These are phyloP conservation scores for Serilophus lunatus DNA, from an alignment of 2,113 vertebrate species.

Conservation along the genomic window DNA sequence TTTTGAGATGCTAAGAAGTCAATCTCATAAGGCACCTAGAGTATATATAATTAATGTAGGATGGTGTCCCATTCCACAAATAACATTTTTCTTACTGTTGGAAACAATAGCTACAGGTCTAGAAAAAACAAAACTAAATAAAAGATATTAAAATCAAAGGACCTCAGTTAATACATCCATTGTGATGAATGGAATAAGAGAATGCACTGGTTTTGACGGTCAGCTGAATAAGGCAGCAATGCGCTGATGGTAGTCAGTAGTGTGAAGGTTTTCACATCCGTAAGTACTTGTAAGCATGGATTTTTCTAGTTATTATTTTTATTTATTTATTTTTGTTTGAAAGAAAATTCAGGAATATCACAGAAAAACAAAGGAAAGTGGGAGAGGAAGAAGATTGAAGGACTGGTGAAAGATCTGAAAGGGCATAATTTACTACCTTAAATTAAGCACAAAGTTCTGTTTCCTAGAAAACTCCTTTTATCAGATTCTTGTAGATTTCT, in stretches of 20 bases:
- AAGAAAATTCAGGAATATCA: not conserved
- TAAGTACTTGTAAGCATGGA: not conserved
- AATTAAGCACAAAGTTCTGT: not conserved
- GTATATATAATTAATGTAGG: not conserved
- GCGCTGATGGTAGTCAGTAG: fast-evolving
- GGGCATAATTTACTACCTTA: not conserved
- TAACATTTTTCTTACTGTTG: not conserved
- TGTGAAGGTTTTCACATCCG: not conserved
- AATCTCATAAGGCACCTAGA: not conserved
- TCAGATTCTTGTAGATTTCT: not conserved
- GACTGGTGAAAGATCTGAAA: not conserved
- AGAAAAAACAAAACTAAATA: not conserved
- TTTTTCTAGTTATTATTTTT: not conserved
- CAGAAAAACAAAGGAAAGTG: not conserved
- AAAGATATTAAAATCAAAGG: not conserved
- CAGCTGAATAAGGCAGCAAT: not conserved
- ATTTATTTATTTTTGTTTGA: not conserved
- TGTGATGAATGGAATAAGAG: not conserved
- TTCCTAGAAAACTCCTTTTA: not conserved
- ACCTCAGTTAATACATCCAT: not conserved
- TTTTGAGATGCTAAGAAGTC: not conserved
- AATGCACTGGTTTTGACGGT: not conserved
- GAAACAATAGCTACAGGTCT: not conserved
- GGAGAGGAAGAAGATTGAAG: not conserved
- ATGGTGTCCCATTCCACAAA: not conserved